Evolutionary conservation across 2,797 vertebrate genomes (phyloP), one percentile per base, ranked within the genome.

Genomic region (Rhinogobio ventralis): DNA sequence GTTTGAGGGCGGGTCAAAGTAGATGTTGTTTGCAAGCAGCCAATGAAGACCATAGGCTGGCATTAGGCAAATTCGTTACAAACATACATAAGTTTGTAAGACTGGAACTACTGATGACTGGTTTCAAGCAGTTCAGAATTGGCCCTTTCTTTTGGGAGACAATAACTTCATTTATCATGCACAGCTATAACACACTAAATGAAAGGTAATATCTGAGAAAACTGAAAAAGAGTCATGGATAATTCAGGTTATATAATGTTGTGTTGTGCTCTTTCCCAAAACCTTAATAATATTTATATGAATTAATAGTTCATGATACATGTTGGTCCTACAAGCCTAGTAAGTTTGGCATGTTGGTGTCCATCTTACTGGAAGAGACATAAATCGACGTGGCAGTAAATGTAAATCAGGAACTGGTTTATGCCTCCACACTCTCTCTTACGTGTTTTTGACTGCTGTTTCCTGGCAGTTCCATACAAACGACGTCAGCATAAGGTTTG

Each of bases 401-500:
- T 79, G 57, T 79, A 79, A 68, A 78, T 74, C 46, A 55, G 51
- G 78, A 28, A 76, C 19, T 45, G 33, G 64, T 53, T 81, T 66
- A 39, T 77, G 39, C 23, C 33, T 72, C 8, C 36, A 36, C 49
- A 25, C 11, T 19, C 25, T 46, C 23, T 62, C 36, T 39, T 64
- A 82, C 5, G 3, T 45, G 33, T 20, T 60, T 71, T 3, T n/a
- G 57, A 28, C 66, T 62, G n/a, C 80, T 45, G 36, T 49, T 85
- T 88, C 28, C 82, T 82, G 51, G 45, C n/a, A 14, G 30, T 79
- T 79, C 42, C 60, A 53, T 5, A 7, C 14, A 33, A 60, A 81
- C 15, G 23, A 55, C 10, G 1, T 51, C 23, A 76, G 42, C 20
- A 25, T 71, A 45, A 64, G 64, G 57, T 66, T 19, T n/a, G 6